Evolutionary conservation across 2,888 invertebrate genomes (phyloP).

Genomic region (Chrysolina oricalcia): DNA sequence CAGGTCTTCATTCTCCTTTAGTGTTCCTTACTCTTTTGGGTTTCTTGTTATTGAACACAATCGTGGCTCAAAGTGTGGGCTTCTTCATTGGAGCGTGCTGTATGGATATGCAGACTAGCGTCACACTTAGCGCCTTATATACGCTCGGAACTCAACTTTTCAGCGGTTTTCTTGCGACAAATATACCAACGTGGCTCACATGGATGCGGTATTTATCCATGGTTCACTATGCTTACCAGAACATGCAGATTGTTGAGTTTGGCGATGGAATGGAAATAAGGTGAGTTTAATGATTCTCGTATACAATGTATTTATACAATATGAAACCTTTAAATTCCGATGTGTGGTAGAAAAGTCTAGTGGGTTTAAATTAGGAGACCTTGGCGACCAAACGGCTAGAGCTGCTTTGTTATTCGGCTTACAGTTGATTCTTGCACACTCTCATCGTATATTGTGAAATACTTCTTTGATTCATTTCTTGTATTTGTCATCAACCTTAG

Average conservation of each 20-base stretch:
- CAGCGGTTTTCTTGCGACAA: conserved; percentile 83
- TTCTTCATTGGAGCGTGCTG: conserved; percentile 86
- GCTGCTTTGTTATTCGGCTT: too few species aligned
- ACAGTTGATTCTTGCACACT: too few species aligned
- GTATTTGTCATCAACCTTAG: too few species aligned
- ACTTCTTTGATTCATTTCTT: too few species aligned
- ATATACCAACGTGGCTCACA: conserved; percentile 82
- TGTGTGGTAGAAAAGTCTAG: too few species aligned
- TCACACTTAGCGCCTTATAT: conserved; percentile 84
- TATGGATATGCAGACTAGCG: conserved; percentile 84
- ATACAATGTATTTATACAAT: neutral
- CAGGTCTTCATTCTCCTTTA: conserved; percentile 75
- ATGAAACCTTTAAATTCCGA: neutral
- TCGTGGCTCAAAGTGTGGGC: conserved; percentile 86
- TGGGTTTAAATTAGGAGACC: neutral
- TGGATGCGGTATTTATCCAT: conserved; percentile 85
- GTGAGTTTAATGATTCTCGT: conserved; percentile 72
- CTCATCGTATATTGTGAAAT: too few species aligned
- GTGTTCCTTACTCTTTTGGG: conserved; percentile 81
- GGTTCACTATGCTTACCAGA: conserved; percentile 87
- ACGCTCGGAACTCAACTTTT: conserved; percentile 85
- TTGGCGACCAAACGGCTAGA: neutral
- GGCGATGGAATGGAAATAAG: conserved; percentile 81
- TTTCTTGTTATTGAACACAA: conserved; percentile 81
- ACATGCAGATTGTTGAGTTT: conserved; percentile 87